Conservation (phyloP, 2,797 vertebrate species). For the Argyrosomus regius region DNA sequence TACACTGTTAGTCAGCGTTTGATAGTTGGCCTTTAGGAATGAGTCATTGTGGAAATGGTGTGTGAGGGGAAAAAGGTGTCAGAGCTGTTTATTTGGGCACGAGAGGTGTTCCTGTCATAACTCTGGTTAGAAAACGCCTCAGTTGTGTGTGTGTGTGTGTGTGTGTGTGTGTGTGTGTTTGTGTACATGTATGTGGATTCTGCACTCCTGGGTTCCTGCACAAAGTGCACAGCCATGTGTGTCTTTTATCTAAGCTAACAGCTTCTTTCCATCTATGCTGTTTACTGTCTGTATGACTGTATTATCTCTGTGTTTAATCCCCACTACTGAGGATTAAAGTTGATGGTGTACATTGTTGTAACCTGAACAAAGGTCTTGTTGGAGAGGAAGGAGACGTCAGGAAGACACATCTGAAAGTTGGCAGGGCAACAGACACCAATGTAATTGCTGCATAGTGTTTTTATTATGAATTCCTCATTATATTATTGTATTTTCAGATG, state of each 20-base stretch:
- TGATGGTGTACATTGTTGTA: conserved; percentile 52
- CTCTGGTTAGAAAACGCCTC: conserved; percentile 8
- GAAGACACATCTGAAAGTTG: conserved; percentile 27
- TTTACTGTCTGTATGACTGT: conserved; percentile 65
- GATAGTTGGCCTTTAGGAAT: conserved; percentile 55
- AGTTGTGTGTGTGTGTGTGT: conserved; percentile 19
- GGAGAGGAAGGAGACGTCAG: conserved; percentile 8
- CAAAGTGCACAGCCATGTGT: conserved; percentile 48
- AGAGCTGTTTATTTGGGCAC: conserved; percentile 45
- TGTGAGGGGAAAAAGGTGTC: conserved; percentile 39
- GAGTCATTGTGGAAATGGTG: conserved; percentile 53
- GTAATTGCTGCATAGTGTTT: background rate
- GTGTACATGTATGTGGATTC: background rate
- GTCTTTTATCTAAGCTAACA: conserved; percentile 45
- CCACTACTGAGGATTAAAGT: conserved; percentile 61
- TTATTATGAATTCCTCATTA: too few relatives aligned
- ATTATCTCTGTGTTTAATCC: conserved; percentile 74
- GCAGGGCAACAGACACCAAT: background rate
- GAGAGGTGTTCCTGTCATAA: conserved; percentile 44
- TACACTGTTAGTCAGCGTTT: conserved; percentile 60
- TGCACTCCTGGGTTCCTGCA: conserved; percentile 8
- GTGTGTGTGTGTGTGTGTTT: conserved; percentile 17
- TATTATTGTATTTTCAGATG: background rate
- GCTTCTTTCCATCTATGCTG: conserved; percentile 53
- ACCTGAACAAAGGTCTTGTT: conserved; percentile 35